Base-by-base conservation (phyloP, 2,113 vertebrate species). In the Etheostoma spectabile region DNA sequence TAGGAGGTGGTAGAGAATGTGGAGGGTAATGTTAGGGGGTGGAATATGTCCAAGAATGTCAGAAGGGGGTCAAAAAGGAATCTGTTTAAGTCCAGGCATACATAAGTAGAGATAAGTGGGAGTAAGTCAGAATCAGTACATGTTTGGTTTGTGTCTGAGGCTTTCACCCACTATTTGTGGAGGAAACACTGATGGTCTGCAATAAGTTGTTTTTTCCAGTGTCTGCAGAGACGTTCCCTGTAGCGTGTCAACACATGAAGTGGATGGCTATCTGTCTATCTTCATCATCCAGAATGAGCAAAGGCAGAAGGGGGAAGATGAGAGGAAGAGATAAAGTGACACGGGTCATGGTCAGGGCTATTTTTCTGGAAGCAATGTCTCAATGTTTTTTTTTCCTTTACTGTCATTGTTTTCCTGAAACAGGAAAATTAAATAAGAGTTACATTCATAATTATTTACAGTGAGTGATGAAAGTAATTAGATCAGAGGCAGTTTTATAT, bases 261-360 rank as follows among this genome's bases (percentile, higher is more conserved):
- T 21, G 18, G 80, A 88, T 22, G 49, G 65, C 57, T 70, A 71
- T 82, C 79, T 69, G 79, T 89, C 84, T 53, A 65, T 91, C 82
- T 87, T 87, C 86, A 88, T 89, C 79, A 75, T 75, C 56, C 83
- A 68, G 45, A 86, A 82, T 79, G 84, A 84, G 74, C 68, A 79
- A 84, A 86, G 79, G 82, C 84, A 86, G 78, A 74, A 89, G 71
- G 74, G 65, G 75, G 49, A 67, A 85, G 89, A 87, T 82, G 51
- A 66, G 74, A 77, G 63, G 69, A 71, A 64, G 65, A 86, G 82
- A 93, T 90, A 77, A 74, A 59, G 38, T 60, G 71, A 80, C 78
- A 68, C 63, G 57, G 85, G 84, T 88, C 80, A 86, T 4, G 56
- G 84, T 66, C 64, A 67, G 80, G 66, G n/a, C 56, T 83, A 82